Conservation (phyloP, 2,888 invertebrate genomes). For the Ctena decussata region DNA sequence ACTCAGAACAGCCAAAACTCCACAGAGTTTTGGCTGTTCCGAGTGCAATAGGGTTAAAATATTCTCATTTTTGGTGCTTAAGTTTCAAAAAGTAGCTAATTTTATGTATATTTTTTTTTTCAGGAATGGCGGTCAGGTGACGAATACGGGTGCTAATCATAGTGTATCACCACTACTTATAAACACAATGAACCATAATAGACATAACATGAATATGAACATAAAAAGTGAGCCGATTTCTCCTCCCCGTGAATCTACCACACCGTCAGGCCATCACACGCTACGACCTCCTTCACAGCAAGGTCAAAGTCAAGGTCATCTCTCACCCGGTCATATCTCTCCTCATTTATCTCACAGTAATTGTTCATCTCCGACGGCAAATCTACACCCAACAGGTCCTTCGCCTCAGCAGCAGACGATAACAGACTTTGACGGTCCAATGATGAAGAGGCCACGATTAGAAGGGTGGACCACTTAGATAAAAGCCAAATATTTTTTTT, state of each 20-base stretch:
- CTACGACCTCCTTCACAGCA: slow-evolving; percentile 88
- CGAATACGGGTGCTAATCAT: slow-evolving; percentile 66
- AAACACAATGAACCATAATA: slow-evolving; percentile 78
- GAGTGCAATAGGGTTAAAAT: too few relatives aligned
- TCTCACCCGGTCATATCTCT: slow-evolving; percentile 84
- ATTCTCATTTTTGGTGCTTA: too few relatives aligned
- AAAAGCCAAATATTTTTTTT: not conserved
- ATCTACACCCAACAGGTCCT: slow-evolving; percentile 21
- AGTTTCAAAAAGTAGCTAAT: too few relatives aligned
- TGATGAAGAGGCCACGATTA: slow-evolving; percentile 94
- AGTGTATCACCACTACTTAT: slow-evolving; percentile 79
- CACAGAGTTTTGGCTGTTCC: too few relatives aligned
- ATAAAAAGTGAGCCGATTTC: slow-evolving; percentile 98
- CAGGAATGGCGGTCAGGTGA: slow-evolving; percentile 70
- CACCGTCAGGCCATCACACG: slow-evolving; percentile 83
- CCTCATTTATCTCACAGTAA: slow-evolving; percentile 88
- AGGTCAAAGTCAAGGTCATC: slow-evolving; percentile 73
- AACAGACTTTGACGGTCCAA: slow-evolving; percentile 85
- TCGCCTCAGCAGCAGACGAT: slow-evolving; percentile 36
- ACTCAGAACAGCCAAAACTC: too few relatives aligned
- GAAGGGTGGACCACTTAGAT: slow-evolving; percentile 92
- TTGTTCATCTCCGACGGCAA: slow-evolving; percentile 85
- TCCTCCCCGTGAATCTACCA: slow-evolving; percentile 94
- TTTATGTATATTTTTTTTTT: slow-evolving; percentile 51
- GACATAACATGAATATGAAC: slow-evolving; percentile 89